These are phyloP conservation scores for Drosophila tsacasi DNA, from an alignment of 1,140 invertebrate genomes.

Conservation along the genomic window DNA sequence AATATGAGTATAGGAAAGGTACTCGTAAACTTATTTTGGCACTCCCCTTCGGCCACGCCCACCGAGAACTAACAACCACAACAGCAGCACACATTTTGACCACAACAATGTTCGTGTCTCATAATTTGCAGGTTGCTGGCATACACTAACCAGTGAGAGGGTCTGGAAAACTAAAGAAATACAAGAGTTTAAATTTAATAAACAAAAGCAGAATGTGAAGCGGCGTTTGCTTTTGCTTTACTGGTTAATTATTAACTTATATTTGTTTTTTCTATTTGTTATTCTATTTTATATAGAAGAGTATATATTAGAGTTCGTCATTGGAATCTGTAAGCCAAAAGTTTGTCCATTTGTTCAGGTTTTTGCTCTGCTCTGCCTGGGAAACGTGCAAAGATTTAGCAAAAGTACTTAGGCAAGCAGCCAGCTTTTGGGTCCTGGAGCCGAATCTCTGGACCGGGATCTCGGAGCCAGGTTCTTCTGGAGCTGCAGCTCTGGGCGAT, in stretches of 20 bases:
- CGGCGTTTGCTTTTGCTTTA: not conserved
- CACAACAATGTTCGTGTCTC: constrained; percentile 45
- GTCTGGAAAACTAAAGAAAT: not conserved
- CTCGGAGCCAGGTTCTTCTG: constrained; percentile 3
- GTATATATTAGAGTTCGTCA: not conserved
- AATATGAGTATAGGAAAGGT: constrained; percentile 32
- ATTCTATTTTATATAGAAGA: not conserved
- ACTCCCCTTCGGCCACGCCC: constrained; percentile 22
- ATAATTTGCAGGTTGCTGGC: constrained; percentile 35
- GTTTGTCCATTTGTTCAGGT: constrained; percentile 17
- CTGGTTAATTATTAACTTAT: not conserved
- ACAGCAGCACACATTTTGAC: constrained; percentile 40
- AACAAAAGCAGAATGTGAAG: too few species aligned
- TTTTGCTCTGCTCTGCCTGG: constrained; percentile 22
- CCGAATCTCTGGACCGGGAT: constrained; percentile 12
- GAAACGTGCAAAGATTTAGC: constrained; percentile 58
- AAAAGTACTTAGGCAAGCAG: constrained; percentile 61
- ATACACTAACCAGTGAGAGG: constrained; percentile 2
- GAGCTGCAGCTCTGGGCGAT: constrained; percentile 37
- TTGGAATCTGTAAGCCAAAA: not conserved
- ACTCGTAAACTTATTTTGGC: constrained; percentile 34
- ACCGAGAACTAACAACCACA: constrained; percentile 1
- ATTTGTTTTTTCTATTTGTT: not conserved
- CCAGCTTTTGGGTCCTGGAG: constrained; percentile 34
- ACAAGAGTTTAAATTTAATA: not conserved